Base-by-base conservation (phyloP, 1,140 invertebrate species). In the Aphelinus atriplicis region DNA sequence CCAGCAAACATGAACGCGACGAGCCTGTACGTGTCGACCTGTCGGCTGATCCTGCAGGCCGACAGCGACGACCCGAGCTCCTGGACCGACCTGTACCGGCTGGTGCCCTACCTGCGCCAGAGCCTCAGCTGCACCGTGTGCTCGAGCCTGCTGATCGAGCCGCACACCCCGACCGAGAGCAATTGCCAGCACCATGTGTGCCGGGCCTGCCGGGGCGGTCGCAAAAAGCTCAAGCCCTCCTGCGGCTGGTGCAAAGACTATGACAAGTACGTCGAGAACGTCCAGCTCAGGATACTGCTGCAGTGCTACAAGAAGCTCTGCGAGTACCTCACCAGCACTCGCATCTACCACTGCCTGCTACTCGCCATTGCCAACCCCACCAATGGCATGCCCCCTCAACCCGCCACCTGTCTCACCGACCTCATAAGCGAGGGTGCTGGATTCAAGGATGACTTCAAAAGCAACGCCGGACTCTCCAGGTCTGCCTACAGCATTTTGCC, bases 181-280 rank as follows among this genome's bases (percentile, higher is more conserved):
- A 91, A 91, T 71, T 97, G 96, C 88, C 94, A 95, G 85, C 96
- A 97, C 88, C 93, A 96, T 88, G 94, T 97, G 26, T 97, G 96
- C 80, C 87, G 89, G n/a, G 84, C 86, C 3, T 97, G 96, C 84
- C 90, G 93, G 80, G 95, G 95, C 62, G 94, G 95, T 2, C 92
- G 93, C 78, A 96, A 96, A 86, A 93, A 93, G 83, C 87, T 96
- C 42, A 95, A 94, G 82, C 95, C 95, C 1, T 91, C 92, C 1
- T 97, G 96, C 83, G 90, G 91, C 73, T 94, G 93, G 91, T 97
- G 96, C 85, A 94, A 94, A 85, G 93, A 95, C 81, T 94, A 94
- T 81, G 90, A 91, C 10, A 92, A 93, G 78, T 97, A 96, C 85
- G 88, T 91, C 43, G 95, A 96, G 85, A 96, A 97, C 87, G 92